These are phyloP conservation scores for Microctenopoma steveboyesi DNA, from an alignment of 2,797 vertebrate species.

Conservation along the genomic window DNA sequence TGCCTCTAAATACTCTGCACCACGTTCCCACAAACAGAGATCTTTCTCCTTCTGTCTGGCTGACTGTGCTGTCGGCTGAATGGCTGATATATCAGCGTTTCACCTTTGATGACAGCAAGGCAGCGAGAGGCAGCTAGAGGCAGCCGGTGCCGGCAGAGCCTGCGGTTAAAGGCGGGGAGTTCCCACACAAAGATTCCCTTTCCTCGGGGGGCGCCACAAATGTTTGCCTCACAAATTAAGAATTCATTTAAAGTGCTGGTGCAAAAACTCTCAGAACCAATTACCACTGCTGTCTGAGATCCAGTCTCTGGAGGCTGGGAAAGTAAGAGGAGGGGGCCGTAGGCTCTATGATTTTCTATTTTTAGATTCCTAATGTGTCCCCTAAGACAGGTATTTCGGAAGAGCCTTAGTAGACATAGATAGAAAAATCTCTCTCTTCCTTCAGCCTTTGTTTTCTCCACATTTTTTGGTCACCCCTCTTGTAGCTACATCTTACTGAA, in stretches of 20 bases:
- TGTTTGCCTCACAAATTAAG: slow-evolving; percentile 73
- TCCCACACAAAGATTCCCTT: slow-evolving; percentile 33
- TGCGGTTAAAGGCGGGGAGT: slow-evolving; percentile 24
- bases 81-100: slow-evolving; percentile 41
- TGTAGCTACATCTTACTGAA: slow-evolving; percentile 28
- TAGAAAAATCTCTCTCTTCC: slow-evolving; percentile 22
- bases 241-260: slow-evolving; percentile 66
- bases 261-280: slow-evolving; percentile 67
- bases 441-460: background rate
- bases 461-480: slow-evolving; percentile 2
- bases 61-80: slow-evolving; percentile 42
- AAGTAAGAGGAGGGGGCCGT: background rate
- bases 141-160: slow-evolving; percentile 13
- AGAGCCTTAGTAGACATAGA: slow-evolving; percentile 22
- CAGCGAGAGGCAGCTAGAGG: slow-evolving; percentile 45
- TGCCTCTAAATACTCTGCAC: slow-evolving; percentile 27
- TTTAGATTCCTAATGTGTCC: slow-evolving; percentile 60
- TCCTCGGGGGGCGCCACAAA: slow-evolving; percentile 40
- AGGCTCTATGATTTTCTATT: slow-evolving; percentile 57
- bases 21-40: slow-evolving; percentile 19
- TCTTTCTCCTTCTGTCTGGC: slow-evolving; percentile 16
- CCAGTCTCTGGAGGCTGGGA: slow-evolving; percentile 42
- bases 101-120: slow-evolving; percentile 44
- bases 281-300: slow-evolving; percentile 67
- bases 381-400: slow-evolving; percentile 58